phyloP scores from a whole-genome alignment of 2,888 invertebrate genomes.

The Apoda limacodes region DNA sequence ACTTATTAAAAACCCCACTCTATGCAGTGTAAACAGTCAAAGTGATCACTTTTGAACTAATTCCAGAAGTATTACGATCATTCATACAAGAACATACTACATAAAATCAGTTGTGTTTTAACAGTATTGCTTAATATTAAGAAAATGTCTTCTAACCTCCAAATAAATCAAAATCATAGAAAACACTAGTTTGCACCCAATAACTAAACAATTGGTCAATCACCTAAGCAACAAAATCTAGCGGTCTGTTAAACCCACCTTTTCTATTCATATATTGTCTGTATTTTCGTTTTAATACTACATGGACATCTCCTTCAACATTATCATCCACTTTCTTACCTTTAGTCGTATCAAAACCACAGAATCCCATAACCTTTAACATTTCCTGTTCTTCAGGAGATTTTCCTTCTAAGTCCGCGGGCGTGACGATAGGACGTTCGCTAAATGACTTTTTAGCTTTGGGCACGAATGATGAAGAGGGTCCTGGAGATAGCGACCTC shows the following conservation, averaged over 20 bases:
- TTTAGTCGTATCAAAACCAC: constrained; percentile 95
- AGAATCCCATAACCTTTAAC: constrained; percentile 97
- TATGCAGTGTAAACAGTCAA: no score
- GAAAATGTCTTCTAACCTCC: no score
- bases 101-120: not conserved
- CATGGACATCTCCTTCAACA: constrained; percentile 94
- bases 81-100: not conserved
- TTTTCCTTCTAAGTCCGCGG: constrained; percentile 91
- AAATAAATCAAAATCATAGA: no score
- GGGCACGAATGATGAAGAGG: constrained; percentile 46
- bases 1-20: no score
- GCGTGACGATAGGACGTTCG: constrained; percentile 77
- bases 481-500: constrained; percentile 43
- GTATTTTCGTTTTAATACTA: constrained; percentile 95
- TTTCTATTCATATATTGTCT: constrained; percentile 99
- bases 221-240: constrained; percentile 91
- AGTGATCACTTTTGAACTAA: no score
- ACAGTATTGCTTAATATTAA: not conserved
- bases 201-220: constrained; percentile 8
- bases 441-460: constrained; percentile 51
- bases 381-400: constrained; percentile 93
- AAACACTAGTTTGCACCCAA: constrained; percentile 1
- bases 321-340: constrained; percentile 96
- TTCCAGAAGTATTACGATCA: no score
- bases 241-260: constrained; percentile 97